Conservation (phyloP, 1,140 invertebrate species). For the Megalopta genalis region DNA sequence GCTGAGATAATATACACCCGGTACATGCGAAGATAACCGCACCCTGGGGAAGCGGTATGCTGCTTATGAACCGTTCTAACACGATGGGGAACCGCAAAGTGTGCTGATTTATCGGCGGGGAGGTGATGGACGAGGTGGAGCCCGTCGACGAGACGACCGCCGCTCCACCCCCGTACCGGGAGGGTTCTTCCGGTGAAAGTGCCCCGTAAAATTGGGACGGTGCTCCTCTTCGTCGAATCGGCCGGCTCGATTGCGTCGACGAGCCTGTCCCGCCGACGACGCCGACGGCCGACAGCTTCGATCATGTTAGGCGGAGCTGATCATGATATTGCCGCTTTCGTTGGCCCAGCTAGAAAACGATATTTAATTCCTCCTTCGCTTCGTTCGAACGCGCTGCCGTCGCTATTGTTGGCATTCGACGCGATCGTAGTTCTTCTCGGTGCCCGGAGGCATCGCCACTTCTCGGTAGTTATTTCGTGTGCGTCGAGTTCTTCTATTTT, state of each 20-base stretch:
- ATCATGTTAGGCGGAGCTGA: no score
- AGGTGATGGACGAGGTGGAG: slow-evolving; percentile 75
- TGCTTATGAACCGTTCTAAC: slow-evolving; percentile 77
- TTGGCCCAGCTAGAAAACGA: no score
- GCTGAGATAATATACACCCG: slow-evolving; percentile 77
- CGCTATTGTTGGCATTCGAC: no score
- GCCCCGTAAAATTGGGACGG: background rate
- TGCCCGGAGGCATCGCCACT: no score
- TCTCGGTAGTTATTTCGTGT: no score
- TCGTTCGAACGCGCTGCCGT: no score
- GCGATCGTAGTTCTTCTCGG: no score
- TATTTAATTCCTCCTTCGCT: no score
- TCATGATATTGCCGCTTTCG: no score
- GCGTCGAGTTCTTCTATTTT: no score
- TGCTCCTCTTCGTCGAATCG: background rate
- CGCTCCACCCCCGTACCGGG: slow-evolving; percentile 34
- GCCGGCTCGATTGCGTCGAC: background rate
- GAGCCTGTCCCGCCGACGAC: no score
- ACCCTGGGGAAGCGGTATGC: slow-evolving; percentile 71
- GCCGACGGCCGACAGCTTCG: no score
- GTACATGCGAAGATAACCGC: slow-evolving; percentile 78
- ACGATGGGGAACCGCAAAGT: slow-evolving; percentile 78
- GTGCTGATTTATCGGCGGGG: slow-evolving; percentile 77
- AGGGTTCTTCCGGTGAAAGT: slow-evolving; percentile 5
- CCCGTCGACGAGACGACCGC: slow-evolving; percentile 48